Conservation (phyloP, 2,888 invertebrate genomes). For the Miltochrista miniata region DNA sequence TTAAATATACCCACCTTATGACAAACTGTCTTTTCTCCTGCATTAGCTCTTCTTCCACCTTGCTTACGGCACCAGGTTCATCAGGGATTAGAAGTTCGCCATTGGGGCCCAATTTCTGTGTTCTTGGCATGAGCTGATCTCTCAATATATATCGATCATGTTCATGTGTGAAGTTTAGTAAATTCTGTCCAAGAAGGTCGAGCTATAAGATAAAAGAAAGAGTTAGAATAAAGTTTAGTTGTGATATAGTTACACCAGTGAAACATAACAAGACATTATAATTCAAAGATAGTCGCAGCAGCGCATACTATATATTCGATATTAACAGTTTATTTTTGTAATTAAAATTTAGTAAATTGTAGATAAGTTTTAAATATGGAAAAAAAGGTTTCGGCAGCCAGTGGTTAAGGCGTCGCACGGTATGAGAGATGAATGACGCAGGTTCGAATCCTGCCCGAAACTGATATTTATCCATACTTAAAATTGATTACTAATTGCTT, state of each 20-base stretch:
- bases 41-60: conserved; percentile 46
- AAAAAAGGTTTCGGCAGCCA: no score
- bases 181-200: conserved; percentile 93
- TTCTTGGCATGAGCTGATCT: conserved; percentile 84
- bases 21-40: conserved; percentile 57
- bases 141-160: conserved; percentile 91
- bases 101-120: conserved; percentile 68
- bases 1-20: conserved; percentile 51
- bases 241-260: background rate
- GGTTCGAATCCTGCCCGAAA: no score
- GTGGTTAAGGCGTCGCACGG: no score
- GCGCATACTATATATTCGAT: no score
- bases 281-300: no score
- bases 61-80: conserved; percentile 46
- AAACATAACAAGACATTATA: background rate
- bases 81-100: conserved; percentile 81
- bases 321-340: no score
- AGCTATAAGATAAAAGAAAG: conserved; percentile 77
- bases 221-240: background rate
- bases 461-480: no score
- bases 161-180: conserved; percentile 90
- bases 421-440: no score
- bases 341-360: no score
- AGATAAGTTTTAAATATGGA: no score
- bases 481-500: no score